Conservation (phyloP, 2,113 vertebrate genomes). For the Tenebrosternarchus preto region DNA sequence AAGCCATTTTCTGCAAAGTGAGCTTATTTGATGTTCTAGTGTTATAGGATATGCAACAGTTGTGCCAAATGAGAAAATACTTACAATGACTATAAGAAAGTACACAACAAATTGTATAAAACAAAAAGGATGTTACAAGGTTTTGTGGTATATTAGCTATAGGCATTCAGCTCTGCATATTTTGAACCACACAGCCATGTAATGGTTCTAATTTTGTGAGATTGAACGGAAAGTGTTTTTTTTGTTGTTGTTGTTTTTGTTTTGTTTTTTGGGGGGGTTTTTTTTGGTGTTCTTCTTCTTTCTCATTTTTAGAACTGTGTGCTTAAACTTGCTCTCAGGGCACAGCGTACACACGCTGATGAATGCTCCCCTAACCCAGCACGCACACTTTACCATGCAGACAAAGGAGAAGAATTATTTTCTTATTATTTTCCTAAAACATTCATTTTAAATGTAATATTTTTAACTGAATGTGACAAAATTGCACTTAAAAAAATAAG, state of each 20-base stretch:
- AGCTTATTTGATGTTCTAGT: not conserved
- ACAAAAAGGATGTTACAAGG: no score
- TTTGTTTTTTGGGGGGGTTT: no score
- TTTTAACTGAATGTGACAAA: slow-evolving; percentile 45
- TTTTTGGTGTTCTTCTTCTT: no score
- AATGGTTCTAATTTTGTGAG: no score
- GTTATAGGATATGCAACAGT: not conserved
- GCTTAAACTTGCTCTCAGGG: slow-evolving; percentile 34
- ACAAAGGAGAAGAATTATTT: slow-evolving; percentile 22
- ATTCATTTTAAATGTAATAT: slow-evolving; percentile 37
- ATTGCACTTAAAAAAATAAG: slow-evolving; percentile 38
- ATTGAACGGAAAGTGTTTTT: no score
- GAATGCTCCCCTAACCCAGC: not conserved
- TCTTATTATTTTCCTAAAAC: slow-evolving; percentile 35
- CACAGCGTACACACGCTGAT: slow-evolving; percentile 28
- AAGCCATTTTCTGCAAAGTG: not conserved
- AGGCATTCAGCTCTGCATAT: no score
- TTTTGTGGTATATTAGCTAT: no score
- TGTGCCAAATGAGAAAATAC: slow-evolving; percentile 25
- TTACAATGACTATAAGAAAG: not conserved
- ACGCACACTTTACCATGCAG: not conserved
- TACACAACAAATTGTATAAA: not conserved
- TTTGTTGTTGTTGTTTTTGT: not conserved
- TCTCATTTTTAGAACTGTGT: not conserved
- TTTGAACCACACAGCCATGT: no score